Evolutionary conservation across 2,113 vertebrate species (phyloP), one percentile per base, ranked within the genome.

Genomic region (Canis aureus): DNA sequence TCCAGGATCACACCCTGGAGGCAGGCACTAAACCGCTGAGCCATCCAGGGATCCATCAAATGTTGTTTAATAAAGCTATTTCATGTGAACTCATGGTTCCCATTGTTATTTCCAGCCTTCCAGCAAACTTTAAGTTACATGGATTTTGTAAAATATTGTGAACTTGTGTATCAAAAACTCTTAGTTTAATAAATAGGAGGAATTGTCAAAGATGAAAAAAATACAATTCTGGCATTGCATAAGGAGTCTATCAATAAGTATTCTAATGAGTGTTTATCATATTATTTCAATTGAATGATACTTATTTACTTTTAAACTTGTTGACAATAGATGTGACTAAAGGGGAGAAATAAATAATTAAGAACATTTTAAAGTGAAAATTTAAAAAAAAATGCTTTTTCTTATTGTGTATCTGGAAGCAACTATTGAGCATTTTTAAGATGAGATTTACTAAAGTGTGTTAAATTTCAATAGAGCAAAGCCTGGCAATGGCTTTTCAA

Each of bases 161-260:
- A 95, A 74, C 20, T 59, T 71, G 2, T 3, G 73, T 59, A 86
- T 86, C 25, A n/a, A 59, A 73, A 62, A 67, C 55, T 87, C 27
- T 82, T 11, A 86, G 38, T 57, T 84, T 94, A 57, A 49, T 73
- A 88, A 17, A 29, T 73, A 55, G 53, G 53, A 95, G 7, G 19
- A 83, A 94, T 76, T 87, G 78, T 29, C 11, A 91, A 76, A 91
- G 7, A 90, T 85, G 83, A 59, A 59, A 38, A 69, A 79, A 83
- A 82, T 35, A 57, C 0, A 69, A 25, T 78, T 93, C 19, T 38
- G n/a, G 15, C 51, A 29, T 96, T 82, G 8, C 12, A 76, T 43
- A 69, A 15, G 23, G 3, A 49, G 29, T 71, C 5, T 55, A 5
- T 27, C 13, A 76, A 43, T 55, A 55, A 22, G 2, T 22, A 13